Conservation (phyloP, 2,888 invertebrate genomes). For the Nematopogon swammerdamellus region DNA sequence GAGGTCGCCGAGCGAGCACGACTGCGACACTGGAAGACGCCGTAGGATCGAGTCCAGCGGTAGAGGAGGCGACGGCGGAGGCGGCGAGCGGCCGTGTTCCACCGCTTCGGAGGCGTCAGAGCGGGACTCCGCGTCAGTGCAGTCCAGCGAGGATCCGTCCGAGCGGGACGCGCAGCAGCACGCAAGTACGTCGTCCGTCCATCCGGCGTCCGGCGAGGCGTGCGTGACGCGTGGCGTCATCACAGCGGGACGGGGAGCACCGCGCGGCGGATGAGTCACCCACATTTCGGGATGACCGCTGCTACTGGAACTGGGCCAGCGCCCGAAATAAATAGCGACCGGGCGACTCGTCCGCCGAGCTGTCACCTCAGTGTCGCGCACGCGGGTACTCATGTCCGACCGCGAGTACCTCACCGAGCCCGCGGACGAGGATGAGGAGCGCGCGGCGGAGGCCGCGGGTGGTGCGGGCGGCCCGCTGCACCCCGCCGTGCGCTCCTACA, state of each 20-base stretch:
- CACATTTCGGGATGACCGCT: neutral
- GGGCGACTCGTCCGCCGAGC: conserved; percentile 43
- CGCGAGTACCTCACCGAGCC: conserved; percentile 50
- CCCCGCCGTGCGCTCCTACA: conserved; percentile 53
- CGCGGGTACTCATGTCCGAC: conserved; percentile 50
- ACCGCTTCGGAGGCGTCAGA: conserved; percentile 49
- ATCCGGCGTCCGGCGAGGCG: conserved; percentile 2
- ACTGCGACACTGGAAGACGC: conserved; percentile 13
- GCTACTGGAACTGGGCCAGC: conserved; percentile 49
- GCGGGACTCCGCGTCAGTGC: conserved; percentile 47
- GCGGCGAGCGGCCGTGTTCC: conserved; percentile 44
- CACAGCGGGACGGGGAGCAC: neutral
- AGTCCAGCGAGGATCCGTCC: conserved; percentile 51
- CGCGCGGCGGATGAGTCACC: conserved; percentile 2
- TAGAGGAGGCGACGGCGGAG: conserved; percentile 29
- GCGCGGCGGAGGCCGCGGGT: conserved; percentile 44
- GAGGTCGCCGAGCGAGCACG: conserved; percentile 17
- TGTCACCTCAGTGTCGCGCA: conserved; percentile 51
- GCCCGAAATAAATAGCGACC: conserved; percentile 49
- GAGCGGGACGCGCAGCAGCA: conserved; percentile 47
- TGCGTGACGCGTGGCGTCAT: neutral
- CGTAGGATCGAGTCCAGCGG: conserved; percentile 12
- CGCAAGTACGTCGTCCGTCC: conserved; percentile 36
- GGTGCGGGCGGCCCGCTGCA: conserved; percentile 34
- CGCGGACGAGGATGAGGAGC: conserved; percentile 18